These are phyloP conservation scores for Listrodromus nycthemerus DNA, from an alignment of 2,888 invertebrate genomes.

Conservation along the genomic window DNA sequence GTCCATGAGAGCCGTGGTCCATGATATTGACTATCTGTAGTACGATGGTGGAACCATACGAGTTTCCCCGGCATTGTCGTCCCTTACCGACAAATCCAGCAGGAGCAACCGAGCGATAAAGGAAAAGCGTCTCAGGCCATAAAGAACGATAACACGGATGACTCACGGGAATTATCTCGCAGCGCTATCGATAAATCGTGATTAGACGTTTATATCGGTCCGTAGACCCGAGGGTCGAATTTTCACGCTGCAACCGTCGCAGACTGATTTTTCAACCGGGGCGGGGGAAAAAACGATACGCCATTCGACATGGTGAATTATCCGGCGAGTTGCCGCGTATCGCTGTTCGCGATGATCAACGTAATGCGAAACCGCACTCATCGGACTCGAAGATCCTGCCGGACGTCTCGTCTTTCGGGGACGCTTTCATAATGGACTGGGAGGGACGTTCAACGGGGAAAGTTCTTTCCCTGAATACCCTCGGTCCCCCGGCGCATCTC, in stretches of 20 bases:
- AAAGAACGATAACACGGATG: slow-evolving; percentile 12
- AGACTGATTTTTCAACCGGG: slow-evolving; percentile 11
- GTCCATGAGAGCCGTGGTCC: neutral
- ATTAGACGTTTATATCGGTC: slow-evolving; percentile 76
- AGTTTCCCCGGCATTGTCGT: neutral
- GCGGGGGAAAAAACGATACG: neutral
- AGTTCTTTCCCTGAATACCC: slow-evolving; percentile 8
- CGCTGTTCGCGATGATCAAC: neutral
- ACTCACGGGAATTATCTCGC: neutral
- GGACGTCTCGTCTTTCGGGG: neutral
- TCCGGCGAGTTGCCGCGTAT: neutral
- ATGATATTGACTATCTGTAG: neutral
- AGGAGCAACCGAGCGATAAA: neutral
- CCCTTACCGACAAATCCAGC: neutral
- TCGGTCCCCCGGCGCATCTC: neutral
- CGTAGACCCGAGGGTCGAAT: slow-evolving; percentile 25
- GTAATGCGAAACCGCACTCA: neutral
- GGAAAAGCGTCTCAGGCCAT: slow-evolving; percentile 39
- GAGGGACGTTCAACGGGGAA: neutral
- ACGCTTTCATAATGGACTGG: neutral
- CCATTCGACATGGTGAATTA: neutral
- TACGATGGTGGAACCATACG: neutral
- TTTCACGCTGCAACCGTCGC: neutral
- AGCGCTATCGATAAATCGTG: slow-evolving; percentile 71
- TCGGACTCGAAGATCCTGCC: neutral